A percentile compares a stretch with the other conserved stretches of the same genome.
These are phyloP conservation scores for Diabrotica undecimpunctata DNA, from an alignment of 1,140 invertebrate species.

Conservation along the genomic window DNA sequence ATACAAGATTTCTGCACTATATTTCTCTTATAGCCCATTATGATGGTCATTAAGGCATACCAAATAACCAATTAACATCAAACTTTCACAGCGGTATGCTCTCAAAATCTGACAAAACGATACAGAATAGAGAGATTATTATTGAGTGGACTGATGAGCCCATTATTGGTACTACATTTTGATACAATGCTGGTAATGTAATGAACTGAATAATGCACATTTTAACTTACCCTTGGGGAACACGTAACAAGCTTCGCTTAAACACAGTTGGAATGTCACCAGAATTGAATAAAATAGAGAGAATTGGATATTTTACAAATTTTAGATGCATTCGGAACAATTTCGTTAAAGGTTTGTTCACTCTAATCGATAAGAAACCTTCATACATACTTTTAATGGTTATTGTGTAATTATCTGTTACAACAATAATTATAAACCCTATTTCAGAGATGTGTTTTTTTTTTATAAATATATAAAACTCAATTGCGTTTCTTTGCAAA, in stretches of 20 bases:
- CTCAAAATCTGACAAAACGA: not conserved
- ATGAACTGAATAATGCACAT: not conserved
- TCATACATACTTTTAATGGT: too few relatives aligned
- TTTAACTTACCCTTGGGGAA: constrained; percentile 21
- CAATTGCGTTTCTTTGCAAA: too few relatives aligned
- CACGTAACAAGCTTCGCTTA: constrained; percentile 14
- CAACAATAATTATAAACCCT: too few relatives aligned
- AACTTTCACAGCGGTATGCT: not conserved
- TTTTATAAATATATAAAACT: too few relatives aligned
- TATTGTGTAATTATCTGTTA: too few relatives aligned
- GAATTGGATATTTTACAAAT: too few relatives aligned
- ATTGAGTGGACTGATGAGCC: not conserved
- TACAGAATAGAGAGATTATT: not conserved
- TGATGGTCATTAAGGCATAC: not conserved
- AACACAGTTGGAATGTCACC: not conserved
- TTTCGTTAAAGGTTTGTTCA: too few relatives aligned
- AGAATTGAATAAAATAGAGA: not conserved
- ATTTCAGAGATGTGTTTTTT: too few relatives aligned
- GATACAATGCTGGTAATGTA: not conserved
- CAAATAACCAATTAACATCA: not conserved
- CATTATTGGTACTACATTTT: not conserved
- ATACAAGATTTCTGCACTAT: not conserved
- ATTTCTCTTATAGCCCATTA: not conserved
- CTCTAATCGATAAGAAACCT: too few relatives aligned
- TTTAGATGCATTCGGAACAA: too few relatives aligned